A percentile compares a stretch with the other conserved stretches of the same genome.
Evolutionary conservation across 2,113 vertebrate genomes (phyloP).

Genomic region (Bucco capensis): DNA sequence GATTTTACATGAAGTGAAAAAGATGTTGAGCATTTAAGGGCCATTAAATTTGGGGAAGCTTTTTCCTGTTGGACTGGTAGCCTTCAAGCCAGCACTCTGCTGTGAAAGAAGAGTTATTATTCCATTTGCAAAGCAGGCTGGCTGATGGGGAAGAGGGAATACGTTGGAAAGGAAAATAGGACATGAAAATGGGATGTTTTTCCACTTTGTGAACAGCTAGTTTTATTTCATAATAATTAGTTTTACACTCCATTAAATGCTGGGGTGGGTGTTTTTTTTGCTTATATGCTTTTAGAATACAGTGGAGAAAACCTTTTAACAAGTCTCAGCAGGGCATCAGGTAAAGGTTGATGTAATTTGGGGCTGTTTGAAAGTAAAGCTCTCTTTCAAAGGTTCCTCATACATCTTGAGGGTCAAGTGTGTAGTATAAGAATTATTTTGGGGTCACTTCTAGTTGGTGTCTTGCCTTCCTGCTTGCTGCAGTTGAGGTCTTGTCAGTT

Average conservation of each 20-base stretch:
- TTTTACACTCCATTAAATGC: conserved; percentile 67
- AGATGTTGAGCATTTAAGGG: conserved; percentile 71
- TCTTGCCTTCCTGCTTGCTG: background rate
- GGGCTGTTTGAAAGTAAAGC: background rate
- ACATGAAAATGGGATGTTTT: conserved; percentile 55
- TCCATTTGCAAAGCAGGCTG: conserved; percentile 35
- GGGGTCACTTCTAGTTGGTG: background rate
- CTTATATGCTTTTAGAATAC: background rate
- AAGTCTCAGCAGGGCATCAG: background rate
- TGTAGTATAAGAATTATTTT: background rate
- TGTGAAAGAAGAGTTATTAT: conserved; percentile 63
- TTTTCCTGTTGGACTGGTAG: conserved; percentile 51
- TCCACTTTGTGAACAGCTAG: conserved; percentile 54
- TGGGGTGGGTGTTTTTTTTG: background rate
- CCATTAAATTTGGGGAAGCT: conserved; percentile 70
- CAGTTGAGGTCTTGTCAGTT: background rate
- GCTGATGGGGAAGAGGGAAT: conserved; percentile 33
- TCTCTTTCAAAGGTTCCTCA: background rate
- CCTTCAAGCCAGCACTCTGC: conserved; percentile 20
- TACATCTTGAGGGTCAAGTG: background rate
- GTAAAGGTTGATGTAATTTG: background rate
- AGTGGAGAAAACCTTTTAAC: background rate
- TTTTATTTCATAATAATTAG: conserved; percentile 73
- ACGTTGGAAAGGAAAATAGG: conserved; percentile 57
- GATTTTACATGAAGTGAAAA: conserved; percentile 71